Base-by-base conservation (phyloP, 2,888 invertebrate genomes). In the Onchidella celtica region DNA sequence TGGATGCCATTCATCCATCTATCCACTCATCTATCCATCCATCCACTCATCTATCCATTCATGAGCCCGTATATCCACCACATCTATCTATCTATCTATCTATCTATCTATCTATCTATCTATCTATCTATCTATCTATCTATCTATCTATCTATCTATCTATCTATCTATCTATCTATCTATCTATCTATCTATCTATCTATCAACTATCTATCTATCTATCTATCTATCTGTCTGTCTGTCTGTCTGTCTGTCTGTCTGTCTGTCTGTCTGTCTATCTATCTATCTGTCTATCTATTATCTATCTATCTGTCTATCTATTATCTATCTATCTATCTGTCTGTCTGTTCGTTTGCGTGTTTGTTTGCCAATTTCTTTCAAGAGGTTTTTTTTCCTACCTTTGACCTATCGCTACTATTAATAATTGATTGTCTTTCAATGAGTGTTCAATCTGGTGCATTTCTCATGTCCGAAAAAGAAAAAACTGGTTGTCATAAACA, bases 71-170 rank as follows among this genome's bases (percentile, higher is more conserved):
- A n/a, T n/a, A n/a, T n/a, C n/a, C n/a, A n/a, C n/a, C 57, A 32
- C n/a, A 57, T 27, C 57, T 75, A n/a, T 63, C 61, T 61, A n/a
- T 75, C 59, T 40, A 4, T 21, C 11, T 36, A 4, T 66, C 66
- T 55, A 29, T 77, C 29, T 77, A n/a, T 68, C 29, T 77, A n/a
- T 47, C 65, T 77, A 17, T 32, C 66, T 4, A 47, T 66, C n/a
- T 47, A 17, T 17, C 47, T 47, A 6, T 47, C 47, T 47, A 6
- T 47, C 47, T 47, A 6, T 47, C 47, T 77, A 29, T 66, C 47
- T 77, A 40, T 77, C 40, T 66, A 17, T 77, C n/a, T n/a, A 47
- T 77, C 47, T 77, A 40, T 75, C 1, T 75, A 61, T 75, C 38
- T 69, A 38, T 69, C 21, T 69, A 38, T 69, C 21, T 72, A 34